These are phyloP conservation scores for Taenaris catops DNA, from an alignment of 2,888 invertebrate species.

Conservation along the genomic window DNA sequence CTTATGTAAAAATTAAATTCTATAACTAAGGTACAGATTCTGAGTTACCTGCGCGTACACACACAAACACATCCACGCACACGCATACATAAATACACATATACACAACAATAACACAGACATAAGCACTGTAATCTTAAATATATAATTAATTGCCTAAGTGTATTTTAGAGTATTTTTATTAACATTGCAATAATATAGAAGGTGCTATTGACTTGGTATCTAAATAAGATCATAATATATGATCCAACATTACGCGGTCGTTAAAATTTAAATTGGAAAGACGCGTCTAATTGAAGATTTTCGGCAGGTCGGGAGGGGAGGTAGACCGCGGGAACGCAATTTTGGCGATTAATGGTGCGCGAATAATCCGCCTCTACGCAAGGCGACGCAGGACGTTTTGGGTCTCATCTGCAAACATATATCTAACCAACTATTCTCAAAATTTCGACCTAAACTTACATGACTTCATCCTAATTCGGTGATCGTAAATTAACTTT, in stretches of 20 bases:
- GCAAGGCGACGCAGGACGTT: slow-evolving; percentile 53
- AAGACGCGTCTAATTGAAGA: slow-evolving; percentile 70
- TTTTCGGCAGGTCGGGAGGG: slow-evolving; percentile 33
- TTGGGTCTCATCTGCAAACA: slow-evolving; percentile 48
- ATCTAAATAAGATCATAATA: slow-evolving; percentile 13
- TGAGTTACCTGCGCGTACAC: too few relatives aligned
- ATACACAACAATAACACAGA: too few relatives aligned
- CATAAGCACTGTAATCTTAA: too few relatives aligned
- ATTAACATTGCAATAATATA: too few relatives aligned
- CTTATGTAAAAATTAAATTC: too few relatives aligned
- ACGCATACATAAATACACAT: too few relatives aligned
- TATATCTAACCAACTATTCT: slow-evolving; percentile 48
- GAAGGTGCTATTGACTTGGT: too few relatives aligned
- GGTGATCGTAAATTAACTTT: slow-evolving; percentile 21
- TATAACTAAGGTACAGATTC: too few relatives aligned
- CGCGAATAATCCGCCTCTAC: slow-evolving; percentile 71
- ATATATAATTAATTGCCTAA: too few relatives aligned
- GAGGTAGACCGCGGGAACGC: slow-evolving; percentile 49
- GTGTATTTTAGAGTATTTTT: too few relatives aligned
- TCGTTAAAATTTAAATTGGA: slow-evolving; percentile 50
- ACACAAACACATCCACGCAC: too few relatives aligned
- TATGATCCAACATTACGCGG: slow-evolving; percentile 14
- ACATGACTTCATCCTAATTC: slow-evolving; percentile 22
- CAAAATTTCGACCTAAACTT: slow-evolving; percentile 32
- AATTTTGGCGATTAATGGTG: slow-evolving; percentile 74